A percentile compares a stretch with the other conserved stretches of the same genome.
Conservation (phyloP, 2,888 invertebrate genomes). For the Tetramorium bicarinatum region DNA sequence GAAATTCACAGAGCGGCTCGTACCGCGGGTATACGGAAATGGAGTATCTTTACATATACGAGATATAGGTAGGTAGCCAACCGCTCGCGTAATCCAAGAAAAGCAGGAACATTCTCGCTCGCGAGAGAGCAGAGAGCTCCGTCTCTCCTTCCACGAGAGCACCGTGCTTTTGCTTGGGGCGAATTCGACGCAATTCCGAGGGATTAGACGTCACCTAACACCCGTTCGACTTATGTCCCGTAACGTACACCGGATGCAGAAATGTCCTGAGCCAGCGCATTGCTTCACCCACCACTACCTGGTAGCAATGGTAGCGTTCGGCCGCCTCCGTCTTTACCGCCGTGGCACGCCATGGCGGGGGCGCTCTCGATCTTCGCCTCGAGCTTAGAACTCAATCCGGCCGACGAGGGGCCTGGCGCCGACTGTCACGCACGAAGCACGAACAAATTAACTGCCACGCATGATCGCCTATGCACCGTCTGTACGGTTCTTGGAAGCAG, state of each 20-base stretch:
- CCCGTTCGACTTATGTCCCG: slow-evolving; percentile 65
- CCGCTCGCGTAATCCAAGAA: slow-evolving; percentile 50
- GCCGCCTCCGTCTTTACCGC: slow-evolving; percentile 30
- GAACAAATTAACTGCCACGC: slow-evolving; percentile 64
- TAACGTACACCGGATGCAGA: slow-evolving; percentile 78
- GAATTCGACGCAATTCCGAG: slow-evolving; percentile 55
- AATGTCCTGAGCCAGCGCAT: slow-evolving; percentile 76
- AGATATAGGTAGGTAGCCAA: slow-evolving; percentile 35
- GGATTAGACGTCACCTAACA: slow-evolving; percentile 76
- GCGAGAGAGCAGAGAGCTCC: slow-evolving; percentile 3
- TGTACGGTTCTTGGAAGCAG: slow-evolving; percentile 24
- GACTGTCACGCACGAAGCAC: slow-evolving; percentile 57
- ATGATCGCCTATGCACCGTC: slow-evolving; percentile 37
- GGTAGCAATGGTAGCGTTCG: slow-evolving; percentile 68
- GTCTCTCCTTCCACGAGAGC: slow-evolving; percentile 30
- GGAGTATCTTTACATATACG: neutral
- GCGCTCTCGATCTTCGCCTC: slow-evolving; percentile 62
- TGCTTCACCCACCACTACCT: slow-evolving; percentile 61
- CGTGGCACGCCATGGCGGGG: slow-evolving; percentile 35
- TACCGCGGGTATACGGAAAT: slow-evolving; percentile 1
- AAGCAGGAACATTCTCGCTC: slow-evolving; percentile 4
- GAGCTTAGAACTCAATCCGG: slow-evolving; percentile 72
- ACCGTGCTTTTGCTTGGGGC: slow-evolving; percentile 19
- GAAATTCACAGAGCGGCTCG: neutral
- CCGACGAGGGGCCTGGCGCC: slow-evolving; percentile 58